Evolutionary conservation across 2,888 invertebrate species (phyloP).

Genomic region (Eupithecia dodoneata): DNA sequence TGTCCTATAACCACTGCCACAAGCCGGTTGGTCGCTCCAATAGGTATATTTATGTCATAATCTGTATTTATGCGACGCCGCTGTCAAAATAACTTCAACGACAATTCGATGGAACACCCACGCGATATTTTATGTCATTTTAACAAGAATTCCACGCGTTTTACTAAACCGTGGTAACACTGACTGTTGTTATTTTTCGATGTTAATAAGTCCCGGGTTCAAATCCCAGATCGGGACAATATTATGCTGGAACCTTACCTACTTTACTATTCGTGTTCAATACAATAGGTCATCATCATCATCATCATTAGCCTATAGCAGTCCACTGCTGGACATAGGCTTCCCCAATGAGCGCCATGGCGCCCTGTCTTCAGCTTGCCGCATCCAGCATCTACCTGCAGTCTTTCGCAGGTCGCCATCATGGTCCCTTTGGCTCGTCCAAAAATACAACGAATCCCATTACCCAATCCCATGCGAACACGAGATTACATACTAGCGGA

Average conservation of each 20-base stretch:
- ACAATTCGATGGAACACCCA: conserved; percentile 31
- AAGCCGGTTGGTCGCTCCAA: neutral
- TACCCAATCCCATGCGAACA: no score
- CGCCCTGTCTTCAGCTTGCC: no score
- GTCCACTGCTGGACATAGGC: no score
- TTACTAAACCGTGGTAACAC: neutral
- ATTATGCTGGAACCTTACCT: neutral
- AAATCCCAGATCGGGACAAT: neutral
- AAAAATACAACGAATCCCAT: no score
- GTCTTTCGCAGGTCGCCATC: no score
- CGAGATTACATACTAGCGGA: no score
- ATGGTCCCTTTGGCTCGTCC: no score
- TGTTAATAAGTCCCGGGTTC: neutral
- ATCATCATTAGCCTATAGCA: no score
- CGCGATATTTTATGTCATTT: conserved; percentile 23
- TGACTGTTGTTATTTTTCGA: neutral
- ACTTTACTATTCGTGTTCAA: no score
- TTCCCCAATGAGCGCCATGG: no score
- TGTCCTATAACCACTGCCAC: neutral
- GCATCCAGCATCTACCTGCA: no score
- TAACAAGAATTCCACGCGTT: conserved; percentile 19
- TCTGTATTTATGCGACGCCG: conserved; percentile 42
- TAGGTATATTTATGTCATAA: conserved; percentile 39
- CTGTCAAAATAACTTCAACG: conserved; percentile 41
- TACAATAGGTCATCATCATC: no score